Percentiles rank a stretch among this genome's conserved stretches.
Conservation (phyloP, 2,797 vertebrate genomes). For the Ctenopoma multispine region DNA sequence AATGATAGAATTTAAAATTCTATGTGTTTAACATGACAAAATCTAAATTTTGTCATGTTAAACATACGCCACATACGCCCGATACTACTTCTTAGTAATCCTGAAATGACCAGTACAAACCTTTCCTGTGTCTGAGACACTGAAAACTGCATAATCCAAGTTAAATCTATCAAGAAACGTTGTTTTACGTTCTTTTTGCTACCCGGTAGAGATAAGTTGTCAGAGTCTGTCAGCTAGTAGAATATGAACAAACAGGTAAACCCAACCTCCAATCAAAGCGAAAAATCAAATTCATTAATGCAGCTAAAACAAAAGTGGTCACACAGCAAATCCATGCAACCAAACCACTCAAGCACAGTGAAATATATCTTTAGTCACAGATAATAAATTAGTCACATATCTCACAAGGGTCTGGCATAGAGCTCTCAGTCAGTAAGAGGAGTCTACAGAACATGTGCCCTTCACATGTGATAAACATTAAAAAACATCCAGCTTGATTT, state of each 20-base stretch:
- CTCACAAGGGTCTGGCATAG: background rate
- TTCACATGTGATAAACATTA: slow-evolving; percentile 30
- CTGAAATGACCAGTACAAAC: background rate
- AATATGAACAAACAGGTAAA: background rate
- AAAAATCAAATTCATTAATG: background rate
- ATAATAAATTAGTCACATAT: slow-evolving; percentile 43
- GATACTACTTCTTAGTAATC: background rate
- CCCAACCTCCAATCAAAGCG: background rate
- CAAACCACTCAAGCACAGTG: slow-evolving; percentile 15
- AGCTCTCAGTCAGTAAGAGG: slow-evolving; percentile 3
- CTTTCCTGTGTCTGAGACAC: background rate
- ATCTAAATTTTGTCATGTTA: too few species aligned
- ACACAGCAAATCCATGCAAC: slow-evolving; percentile 13
- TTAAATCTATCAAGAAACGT: background rate
- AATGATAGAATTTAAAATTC: too few species aligned
- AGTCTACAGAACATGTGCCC: background rate
- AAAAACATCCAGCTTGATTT: slow-evolving; percentile 3
- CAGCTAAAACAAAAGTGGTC: slow-evolving; percentile 3
- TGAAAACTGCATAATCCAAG: background rate
- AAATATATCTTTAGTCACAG: slow-evolving; percentile 35
- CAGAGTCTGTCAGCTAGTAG: too few species aligned
- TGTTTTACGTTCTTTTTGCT: background rate
- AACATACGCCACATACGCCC: background rate
- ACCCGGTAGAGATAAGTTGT: too few species aligned
- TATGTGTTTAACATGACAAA: too few species aligned